A percentile compares a stretch with the other conserved stretches of the same genome.
Evolutionary conservation across 2,888 invertebrate species (phyloP).

Genomic region (Chloroclystis v-ata): DNA sequence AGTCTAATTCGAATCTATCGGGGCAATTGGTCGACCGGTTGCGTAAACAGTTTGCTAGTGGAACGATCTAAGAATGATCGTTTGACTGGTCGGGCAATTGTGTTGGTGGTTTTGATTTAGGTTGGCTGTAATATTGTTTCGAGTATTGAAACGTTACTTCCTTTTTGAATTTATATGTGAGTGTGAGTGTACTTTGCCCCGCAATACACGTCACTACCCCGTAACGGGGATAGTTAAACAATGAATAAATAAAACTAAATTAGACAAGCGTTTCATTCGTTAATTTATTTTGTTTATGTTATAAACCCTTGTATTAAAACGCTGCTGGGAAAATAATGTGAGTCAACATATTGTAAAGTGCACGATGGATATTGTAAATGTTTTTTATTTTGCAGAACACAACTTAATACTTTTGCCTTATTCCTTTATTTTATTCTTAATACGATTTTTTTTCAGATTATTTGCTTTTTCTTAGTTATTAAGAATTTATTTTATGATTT

Average conservation of each 20-base stretch:
- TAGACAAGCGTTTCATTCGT: constrained; percentile 26
- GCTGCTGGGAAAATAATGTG: constrained; percentile 56
- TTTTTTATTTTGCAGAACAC: constrained; percentile 4
- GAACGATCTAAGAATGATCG: no score
- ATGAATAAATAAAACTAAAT: constrained; percentile 62
- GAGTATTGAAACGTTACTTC: constrained; percentile 64
- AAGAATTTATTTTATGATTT: neutral
- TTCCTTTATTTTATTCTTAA: constrained; percentile 18
- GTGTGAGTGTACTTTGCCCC: constrained; percentile 60
- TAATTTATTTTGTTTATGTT: constrained; percentile 13
- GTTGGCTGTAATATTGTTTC: constrained; percentile 49
- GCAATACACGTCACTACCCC: constrained; percentile 60
- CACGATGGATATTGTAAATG: constrained; percentile 26
- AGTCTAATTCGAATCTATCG: neutral
- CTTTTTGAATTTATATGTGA: constrained; percentile 71
- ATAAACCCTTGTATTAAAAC: constrained; percentile 28
- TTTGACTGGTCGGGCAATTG: no score
- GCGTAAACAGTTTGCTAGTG: neutral
- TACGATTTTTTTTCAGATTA: constrained; percentile 15
- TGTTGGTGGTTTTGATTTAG: neutral
- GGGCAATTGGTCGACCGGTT: neutral
- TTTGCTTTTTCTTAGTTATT: constrained; percentile 17
- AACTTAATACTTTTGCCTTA: constrained; percentile 13
- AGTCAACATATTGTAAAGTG: constrained; percentile 36
- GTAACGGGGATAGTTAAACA: constrained; percentile 65